phyloP scores from a whole-genome alignment of 1,140 invertebrate species.

The Elysia chlorotica region DNA sequence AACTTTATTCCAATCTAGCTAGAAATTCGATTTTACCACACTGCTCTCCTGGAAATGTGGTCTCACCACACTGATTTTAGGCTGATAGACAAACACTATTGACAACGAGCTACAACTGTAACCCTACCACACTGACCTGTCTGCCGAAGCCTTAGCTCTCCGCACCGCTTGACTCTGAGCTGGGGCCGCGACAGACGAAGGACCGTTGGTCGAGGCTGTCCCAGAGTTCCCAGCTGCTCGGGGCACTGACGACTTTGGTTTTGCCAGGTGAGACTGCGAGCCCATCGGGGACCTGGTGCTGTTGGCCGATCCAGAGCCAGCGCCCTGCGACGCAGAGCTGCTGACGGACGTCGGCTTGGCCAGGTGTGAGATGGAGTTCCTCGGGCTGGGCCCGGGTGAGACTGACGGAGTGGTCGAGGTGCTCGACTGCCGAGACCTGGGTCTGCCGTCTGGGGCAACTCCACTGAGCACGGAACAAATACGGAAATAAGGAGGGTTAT shows the following conservation, averaged over 20 bases:
- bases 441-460: slow-evolving; percentile 7
- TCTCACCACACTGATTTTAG: too few relatives aligned
- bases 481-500: too few relatives aligned
- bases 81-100: too few relatives aligned
- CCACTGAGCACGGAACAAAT: too few relatives aligned
- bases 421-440: slow-evolving; percentile 17
- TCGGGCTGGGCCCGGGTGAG: slow-evolving; percentile 9
- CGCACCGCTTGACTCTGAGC: slow-evolving; percentile 14
- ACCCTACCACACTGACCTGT: slow-evolving; percentile 6
- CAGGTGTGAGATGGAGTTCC: slow-evolving; percentile 19
- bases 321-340: slow-evolving; percentile 12
- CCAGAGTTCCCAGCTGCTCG: too few relatives aligned
- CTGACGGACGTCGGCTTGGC: slow-evolving; percentile 10
- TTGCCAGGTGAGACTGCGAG: slow-evolving; percentile 11
- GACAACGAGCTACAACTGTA: too few relatives aligned
- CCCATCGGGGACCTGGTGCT: background rate
- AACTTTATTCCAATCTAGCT: too few relatives aligned
- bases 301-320: background rate
- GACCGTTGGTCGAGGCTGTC: too few relatives aligned
- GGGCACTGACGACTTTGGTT: slow-evolving; percentile 12
- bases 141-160: slow-evolving; percentile 13
- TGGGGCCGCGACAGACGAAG: background rate
- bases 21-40: too few relatives aligned
- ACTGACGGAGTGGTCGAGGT: slow-evolving; percentile 22
- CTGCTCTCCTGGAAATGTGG: too few relatives aligned